phyloP scores from a whole-genome alignment of 2,888 invertebrate genomes.

The Mantis religiosa region DNA sequence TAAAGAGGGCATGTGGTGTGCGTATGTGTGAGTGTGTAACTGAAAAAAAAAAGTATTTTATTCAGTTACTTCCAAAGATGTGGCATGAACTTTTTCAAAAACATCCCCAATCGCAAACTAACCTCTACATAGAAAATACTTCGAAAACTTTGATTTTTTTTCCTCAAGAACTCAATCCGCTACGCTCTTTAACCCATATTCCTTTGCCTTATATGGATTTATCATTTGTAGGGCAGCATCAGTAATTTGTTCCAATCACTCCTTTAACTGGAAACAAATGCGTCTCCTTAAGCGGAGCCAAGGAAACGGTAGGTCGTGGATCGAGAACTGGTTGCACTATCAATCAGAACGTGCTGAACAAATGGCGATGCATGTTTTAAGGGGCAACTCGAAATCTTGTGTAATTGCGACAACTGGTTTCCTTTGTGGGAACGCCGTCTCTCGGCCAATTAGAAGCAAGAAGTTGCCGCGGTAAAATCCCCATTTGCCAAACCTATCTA shows the following conservation, averaged over 20 bases:
- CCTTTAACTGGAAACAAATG: background rate
- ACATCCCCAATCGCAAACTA: too few species aligned
- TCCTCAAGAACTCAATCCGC: too few species aligned
- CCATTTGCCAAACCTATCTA: background rate
- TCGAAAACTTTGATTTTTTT: too few species aligned
- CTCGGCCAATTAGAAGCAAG: conserved; percentile 1
- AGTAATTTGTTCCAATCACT: background rate
- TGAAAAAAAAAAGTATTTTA: too few species aligned
- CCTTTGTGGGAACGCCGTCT: background rate
- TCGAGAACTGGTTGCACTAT: background rate
- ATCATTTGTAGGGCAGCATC: background rate
- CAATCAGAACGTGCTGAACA: background rate
- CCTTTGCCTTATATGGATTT: background rate
- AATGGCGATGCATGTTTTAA: background rate
- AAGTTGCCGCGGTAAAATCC: background rate
- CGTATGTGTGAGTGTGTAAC: too few species aligned
- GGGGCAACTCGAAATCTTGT: background rate
- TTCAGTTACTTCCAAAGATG: too few species aligned
- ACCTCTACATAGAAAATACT: too few species aligned
- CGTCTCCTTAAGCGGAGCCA: background rate
- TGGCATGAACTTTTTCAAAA: too few species aligned
- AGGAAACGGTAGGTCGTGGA: background rate
- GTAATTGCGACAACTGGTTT: conserved; percentile 3
- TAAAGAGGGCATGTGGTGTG: too few species aligned
- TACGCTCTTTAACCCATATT: too few species aligned